A percentile compares a stretch with the other conserved stretches of the same genome.
phyloP scores from a whole-genome alignment of 2,888 invertebrate species.

The Stenodera caucasica region DNA sequence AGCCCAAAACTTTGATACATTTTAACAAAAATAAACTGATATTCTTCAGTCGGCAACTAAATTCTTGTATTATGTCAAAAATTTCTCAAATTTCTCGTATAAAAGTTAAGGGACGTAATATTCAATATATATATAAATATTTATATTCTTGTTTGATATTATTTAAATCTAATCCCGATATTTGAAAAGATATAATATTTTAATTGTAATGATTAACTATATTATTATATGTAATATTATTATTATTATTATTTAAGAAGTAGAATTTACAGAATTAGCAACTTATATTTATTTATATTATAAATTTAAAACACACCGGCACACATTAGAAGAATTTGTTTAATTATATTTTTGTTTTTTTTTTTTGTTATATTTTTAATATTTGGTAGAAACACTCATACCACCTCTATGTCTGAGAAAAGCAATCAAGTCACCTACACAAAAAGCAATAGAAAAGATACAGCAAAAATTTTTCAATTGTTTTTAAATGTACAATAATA shows the following conservation, averaged over 20 bases:
- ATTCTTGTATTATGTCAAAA: too few relatives aligned
- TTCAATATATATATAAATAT: too few relatives aligned
- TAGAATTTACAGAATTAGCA: slow-evolving; percentile 54
- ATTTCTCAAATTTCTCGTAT: too few relatives aligned
- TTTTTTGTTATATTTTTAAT: too few relatives aligned
- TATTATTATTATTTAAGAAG: slow-evolving; percentile 53
- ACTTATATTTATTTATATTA: slow-evolving; percentile 37
- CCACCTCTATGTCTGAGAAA: slow-evolving; percentile 45
- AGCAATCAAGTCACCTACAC: slow-evolving; percentile 13
- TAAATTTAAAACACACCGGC: slow-evolving; percentile 54
- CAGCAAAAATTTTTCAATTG: background rate
- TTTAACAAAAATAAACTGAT: too few relatives aligned
- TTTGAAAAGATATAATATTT: background rate
- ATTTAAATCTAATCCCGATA: slow-evolving; percentile 41
- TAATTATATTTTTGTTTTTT: background rate
- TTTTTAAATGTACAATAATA: slow-evolving; percentile 8
- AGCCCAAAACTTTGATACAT: slow-evolving; percentile 50
- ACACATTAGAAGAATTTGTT: slow-evolving; percentile 48
- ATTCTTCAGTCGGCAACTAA: too few relatives aligned
- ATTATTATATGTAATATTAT: slow-evolving; percentile 42
- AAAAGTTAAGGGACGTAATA: slow-evolving; percentile 56
- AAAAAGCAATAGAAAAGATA: slow-evolving; percentile 7
- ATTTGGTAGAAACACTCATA: slow-evolving; percentile 48
- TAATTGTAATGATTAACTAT: slow-evolving; percentile 52
- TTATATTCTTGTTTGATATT: slow-evolving; percentile 45